Conservation (phyloP, 1,140 invertebrate genomes). For the Oedothorax gibbosus region DNA sequence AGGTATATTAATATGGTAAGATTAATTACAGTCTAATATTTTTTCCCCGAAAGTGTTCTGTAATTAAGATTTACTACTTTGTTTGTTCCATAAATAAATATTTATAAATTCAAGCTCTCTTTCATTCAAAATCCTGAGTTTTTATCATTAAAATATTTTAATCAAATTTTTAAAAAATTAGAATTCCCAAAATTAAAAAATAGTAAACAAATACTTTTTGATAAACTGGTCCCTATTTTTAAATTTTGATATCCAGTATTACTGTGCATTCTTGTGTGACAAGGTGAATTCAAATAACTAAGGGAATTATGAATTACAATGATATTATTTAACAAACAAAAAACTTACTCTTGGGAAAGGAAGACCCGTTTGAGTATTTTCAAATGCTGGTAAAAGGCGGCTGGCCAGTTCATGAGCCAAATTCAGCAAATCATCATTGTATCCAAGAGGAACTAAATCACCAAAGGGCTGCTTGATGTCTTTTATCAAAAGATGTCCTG, state of each 20-base stretch:
- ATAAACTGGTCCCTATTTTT: neutral
- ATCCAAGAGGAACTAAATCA: slow-evolving; percentile 72
- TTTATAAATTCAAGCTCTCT: too few relatives aligned
- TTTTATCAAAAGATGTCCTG: slow-evolving; percentile 77
- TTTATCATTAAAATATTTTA: too few relatives aligned
- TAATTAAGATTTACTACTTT: too few relatives aligned
- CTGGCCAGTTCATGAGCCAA: slow-evolving; percentile 76
- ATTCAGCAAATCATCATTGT: slow-evolving; percentile 75
- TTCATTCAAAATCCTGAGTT: too few relatives aligned
- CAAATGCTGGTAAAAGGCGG: slow-evolving; percentile 75
- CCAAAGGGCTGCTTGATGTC: slow-evolving; percentile 75
- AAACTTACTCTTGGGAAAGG: slow-evolving; percentile 74
- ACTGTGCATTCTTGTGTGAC: neutral
- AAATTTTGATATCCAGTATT: neutral
- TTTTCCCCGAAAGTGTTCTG: too few relatives aligned
- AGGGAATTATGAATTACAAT: neutral
- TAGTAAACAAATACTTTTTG: neutral
- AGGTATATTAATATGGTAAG: too few relatives aligned
- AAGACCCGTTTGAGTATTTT: slow-evolving; percentile 73
- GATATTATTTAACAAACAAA: slow-evolving; percentile 36
- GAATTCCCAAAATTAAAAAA: too few relatives aligned
- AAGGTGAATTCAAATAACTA: too few relatives aligned
- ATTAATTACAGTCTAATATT: too few relatives aligned
- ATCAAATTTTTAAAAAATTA: too few relatives aligned
- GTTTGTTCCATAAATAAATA: too few relatives aligned